Evolutionary conservation across 2,888 invertebrate species (phyloP), one percentile per base, ranked within the genome.

Genomic region (Lasiommata megera): DNA sequence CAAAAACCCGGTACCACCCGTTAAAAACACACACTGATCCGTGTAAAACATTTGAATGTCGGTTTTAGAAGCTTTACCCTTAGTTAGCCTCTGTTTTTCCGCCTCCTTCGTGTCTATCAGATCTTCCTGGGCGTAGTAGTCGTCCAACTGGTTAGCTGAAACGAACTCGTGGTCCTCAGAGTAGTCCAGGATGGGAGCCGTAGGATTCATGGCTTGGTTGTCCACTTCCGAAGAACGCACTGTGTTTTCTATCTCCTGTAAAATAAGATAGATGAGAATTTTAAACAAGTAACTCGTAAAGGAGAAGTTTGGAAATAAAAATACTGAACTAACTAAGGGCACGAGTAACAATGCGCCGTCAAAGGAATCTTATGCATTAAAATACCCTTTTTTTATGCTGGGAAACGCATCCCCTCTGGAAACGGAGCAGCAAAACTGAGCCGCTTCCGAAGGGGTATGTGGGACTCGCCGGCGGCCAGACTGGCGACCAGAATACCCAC

Each of bases 161-260:
- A 86, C 81, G 71, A 93, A 93, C 64, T 88, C 86, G 62, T 90
- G 88, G 73, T 92, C 92, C 65, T 92, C 92, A 0, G 92, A 84
- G 66, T 74, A 92, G 71, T 92, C 92, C 41, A 88, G 63, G 28
- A 88, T 82, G 0, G 80, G 77, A 0, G 88, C 88, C 1, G 82
- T 81, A 0, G 89, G 85, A 52, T 81, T 88, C 88, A 90, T 87
- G 0, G 81, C 81, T 54, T 84, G 73, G 65, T 84, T 88, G 16
- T 90, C 88, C 0, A 73, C 72, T 48, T 86, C 84, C 0, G 81
- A 73, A 14, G 79, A 73, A 43, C 83, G 80, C 0, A 83, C 82
- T 1, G 83, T 62, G 63, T 77, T 86, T 62, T 89, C 89, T 41
- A 89, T 57, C 23, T 88, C 89, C 88, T 89, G 74, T 16, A 40